Evolutionary conservation across 2,888 invertebrate genomes (phyloP).

Genomic region (Ametastegia equiseti): DNA sequence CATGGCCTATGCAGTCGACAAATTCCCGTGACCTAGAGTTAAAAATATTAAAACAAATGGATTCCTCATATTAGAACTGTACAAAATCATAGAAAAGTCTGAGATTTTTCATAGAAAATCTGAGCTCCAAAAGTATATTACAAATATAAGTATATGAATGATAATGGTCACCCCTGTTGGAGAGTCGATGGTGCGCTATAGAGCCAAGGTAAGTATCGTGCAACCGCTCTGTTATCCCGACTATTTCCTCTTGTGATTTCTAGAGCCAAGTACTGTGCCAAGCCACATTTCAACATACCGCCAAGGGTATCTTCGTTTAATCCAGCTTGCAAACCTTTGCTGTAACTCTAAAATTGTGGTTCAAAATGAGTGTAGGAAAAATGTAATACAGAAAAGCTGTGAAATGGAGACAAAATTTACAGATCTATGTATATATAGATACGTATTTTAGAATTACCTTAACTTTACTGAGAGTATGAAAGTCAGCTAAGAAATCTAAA

Average conservation of each 20-base stretch:
- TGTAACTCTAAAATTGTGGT: constrained; percentile 80
- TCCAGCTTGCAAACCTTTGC: constrained; percentile 84
- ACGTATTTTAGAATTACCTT: constrained; percentile 81
- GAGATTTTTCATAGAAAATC: background rate
- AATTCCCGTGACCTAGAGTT: constrained; percentile 90
- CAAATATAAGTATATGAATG: background rate
- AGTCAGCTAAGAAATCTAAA: constrained; percentile 96
- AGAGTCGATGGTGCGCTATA: constrained; percentile 87
- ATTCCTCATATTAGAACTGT: background rate
- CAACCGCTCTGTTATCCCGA: constrained; percentile 89
- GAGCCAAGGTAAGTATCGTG: constrained; percentile 93
- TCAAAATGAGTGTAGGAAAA: background rate
- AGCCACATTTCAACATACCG: constrained; percentile 96
- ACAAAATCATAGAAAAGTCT: background rate
- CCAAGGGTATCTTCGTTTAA: constrained; percentile 97
- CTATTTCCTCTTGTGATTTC: constrained; percentile 94
- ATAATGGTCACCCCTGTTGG: constrained; percentile 85
- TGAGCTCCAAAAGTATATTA: background rate
- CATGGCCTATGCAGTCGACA: constrained; percentile 95
- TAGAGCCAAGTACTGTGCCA: constrained; percentile 94
- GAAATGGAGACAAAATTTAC: background rate
- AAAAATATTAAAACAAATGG: constrained; percentile 28
- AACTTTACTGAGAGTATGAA: constrained; percentile 96
- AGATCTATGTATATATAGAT: constrained; percentile 5
- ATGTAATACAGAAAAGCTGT: background rate